Base-by-base conservation (phyloP, 1,140 invertebrate genomes). In the Drosophila biarmipes region DNA sequence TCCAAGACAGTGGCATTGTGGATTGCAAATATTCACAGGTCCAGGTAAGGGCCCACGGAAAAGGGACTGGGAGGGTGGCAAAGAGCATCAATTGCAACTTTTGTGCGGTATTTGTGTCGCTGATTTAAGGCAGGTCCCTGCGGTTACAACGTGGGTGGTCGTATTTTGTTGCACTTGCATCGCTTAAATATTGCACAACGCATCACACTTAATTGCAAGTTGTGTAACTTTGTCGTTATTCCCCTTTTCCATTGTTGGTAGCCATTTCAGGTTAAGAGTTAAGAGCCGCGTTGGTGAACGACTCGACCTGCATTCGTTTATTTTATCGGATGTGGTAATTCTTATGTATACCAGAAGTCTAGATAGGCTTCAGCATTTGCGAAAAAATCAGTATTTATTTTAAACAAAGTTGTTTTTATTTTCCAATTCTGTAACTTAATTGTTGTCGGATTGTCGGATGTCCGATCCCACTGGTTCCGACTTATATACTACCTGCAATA, bases 171-270 rank as follows among this genome's bases (percentile, higher is more conserved):
- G 53, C 73, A 53, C n/a, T 43, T 48, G 42, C 53, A 49, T 54
- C 45, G 53, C 68, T 80, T 86, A 86, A 86, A 78, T 86, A 86
- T 74, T 67, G 68, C 73, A 49, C 37, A 63, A 43, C 40, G 73
- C 78, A 74, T 87, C 78, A 72, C 55, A 87, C 74, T 81, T 86
- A 86, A 87, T 87, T 86, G 82, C 82, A 71, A 69, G 61, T 64
- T 86, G 66, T 81, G 78, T 66, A 76, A 87, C 82, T 69, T 86
- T 86, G 82, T 86, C 67, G 73, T 42, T 11, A 14, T 64, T 63
- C 27, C 42, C 11, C 43, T 51, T 54, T 42, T 37, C 42, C 38
- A n/a, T 66, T 37, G 10, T 61, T 64, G 31, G 12, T n/a, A 2
- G 21, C 19, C n/a, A 14, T 64, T 61, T 55, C 27, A 21, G 34